Percentiles rank a stretch among this genome's conserved stretches.
Conservation (phyloP, 2,113 vertebrate species). For the Chamaea fasciata region DNA sequence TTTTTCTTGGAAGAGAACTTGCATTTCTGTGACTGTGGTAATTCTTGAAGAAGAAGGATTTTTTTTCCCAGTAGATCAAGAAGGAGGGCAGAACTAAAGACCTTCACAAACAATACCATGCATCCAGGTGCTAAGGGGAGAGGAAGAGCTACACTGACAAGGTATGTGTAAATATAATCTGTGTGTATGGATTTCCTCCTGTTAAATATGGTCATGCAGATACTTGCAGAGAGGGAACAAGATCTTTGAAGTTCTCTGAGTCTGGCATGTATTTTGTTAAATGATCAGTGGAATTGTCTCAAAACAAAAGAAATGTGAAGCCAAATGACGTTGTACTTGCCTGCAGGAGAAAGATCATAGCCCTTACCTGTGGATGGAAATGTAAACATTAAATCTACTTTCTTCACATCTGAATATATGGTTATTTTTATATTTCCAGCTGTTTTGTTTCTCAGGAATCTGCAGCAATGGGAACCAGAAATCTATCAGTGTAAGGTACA, state of each 20-base stretch:
- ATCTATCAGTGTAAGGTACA: neutral
- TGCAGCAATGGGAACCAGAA: neutral
- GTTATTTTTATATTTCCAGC: neutral
- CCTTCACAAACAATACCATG: neutral
- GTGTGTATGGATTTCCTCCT: neutral
- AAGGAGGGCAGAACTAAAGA: neutral
- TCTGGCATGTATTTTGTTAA: neutral
- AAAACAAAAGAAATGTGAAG: neutral
- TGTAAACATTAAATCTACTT: neutral
- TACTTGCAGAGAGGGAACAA: neutral
- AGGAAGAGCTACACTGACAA: slow-evolving; percentile 11
- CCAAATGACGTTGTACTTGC: neutral
- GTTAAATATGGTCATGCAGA: neutral
- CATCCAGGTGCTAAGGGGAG: neutral
- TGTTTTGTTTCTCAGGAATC: neutral
- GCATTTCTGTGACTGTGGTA: neutral
- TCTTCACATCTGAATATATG: neutral
- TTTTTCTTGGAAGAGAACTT: neutral
- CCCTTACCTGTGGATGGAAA: neutral
- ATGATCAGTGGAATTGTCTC: neutral
- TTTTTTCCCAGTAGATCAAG: neutral
- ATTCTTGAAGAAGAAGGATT: neutral
- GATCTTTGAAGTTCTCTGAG: neutral
- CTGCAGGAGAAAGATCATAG: neutral
- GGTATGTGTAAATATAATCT: slow-evolving; percentile 29